A percentile compares a stretch with the other conserved stretches of the same genome.
Conservation (phyloP, 2,113 vertebrate species). For the Pituophis catenifer region DNA sequence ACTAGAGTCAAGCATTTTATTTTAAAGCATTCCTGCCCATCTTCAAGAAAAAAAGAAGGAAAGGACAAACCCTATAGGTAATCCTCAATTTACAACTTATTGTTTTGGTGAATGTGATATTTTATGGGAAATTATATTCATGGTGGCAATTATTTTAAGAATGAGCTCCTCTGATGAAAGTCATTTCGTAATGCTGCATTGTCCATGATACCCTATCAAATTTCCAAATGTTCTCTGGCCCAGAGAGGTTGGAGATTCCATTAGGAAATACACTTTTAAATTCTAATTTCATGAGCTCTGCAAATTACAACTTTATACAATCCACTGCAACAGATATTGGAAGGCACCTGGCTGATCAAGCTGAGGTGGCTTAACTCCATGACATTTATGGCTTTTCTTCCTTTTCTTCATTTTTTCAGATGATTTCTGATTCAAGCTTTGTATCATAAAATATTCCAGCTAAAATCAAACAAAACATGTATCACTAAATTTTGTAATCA, state of each 20-base stretch:
- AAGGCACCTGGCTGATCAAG: constrained; percentile 89
- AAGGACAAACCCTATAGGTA: background rate
- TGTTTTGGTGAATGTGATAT: background rate
- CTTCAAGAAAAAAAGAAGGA: background rate
- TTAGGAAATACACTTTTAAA: background rate
- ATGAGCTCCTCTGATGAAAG: background rate
- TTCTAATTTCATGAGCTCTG: background rate
- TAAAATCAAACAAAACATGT: constrained; percentile 63
- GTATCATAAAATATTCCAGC: constrained; percentile 98
- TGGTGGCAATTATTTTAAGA: background rate
- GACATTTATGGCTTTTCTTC: constrained; percentile 77
- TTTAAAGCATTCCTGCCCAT: background rate
- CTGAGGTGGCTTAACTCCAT: constrained; percentile 83
- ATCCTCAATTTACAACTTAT: background rate
- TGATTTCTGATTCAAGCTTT: constrained; percentile 94
- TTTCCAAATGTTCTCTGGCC: background rate
- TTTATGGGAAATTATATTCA: background rate
- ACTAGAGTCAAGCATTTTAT: background rate
- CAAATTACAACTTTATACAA: background rate
- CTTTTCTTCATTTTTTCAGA: constrained; percentile 86
- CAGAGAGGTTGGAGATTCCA: background rate
- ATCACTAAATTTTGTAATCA: background rate
- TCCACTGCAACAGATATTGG: rapidly evolving
- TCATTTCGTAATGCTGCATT: background rate
- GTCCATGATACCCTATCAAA: background rate